Base-by-base conservation (phyloP, 2,797 vertebrate genomes). In the Anguilla anguilla region DNA sequence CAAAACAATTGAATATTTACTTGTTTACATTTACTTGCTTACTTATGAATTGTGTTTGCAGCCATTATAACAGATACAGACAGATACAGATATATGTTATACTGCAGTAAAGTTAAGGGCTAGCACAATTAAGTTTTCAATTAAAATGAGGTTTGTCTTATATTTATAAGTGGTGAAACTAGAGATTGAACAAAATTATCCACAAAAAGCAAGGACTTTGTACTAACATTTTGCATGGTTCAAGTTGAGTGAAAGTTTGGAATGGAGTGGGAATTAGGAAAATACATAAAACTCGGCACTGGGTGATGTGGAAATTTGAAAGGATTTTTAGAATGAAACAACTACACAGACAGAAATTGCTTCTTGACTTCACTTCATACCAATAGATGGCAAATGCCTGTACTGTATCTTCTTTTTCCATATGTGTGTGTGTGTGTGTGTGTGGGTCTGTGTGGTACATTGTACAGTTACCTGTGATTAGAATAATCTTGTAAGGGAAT, bases 291-390 rank as follows among this genome's bases (percentile, higher is more conserved):
- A 69, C 61, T 86, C 72, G 35, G 64, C n/a, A 61, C 28, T 9
- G 83, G 6, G 55, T 17, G 28, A 67, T 39, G 10, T 86, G 69
- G 69, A 81, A 74, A 86, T 17, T n/a, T 79, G 35, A 85, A 51
- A 31, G 46, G 46, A 10, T 22, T 82, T 82, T 82, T 51, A 49
- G 79, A 82, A 49, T 82, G 22, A 19, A 82, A 82, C 79, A 43
- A 46, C 74, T 79, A 35, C 69, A 72, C 28, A 72, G 28, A 72
- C 69, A 72, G 10, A 72, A 72, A 72, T 11, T 72, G 69, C 28
- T 28, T 72, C 28, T 72, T 35, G n/a, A 35, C n/a, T 72, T 69
- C 7, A 69, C n/a, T 69, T 72, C 28, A 31, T 72, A 13, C 6
- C 69, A 2, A 77, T 77, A 77, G 3, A 43, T 15, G 19, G 39